Evolutionary conservation across 2,797 vertebrate genomes (phyloP).

Genomic region (Toxotes lorentzi): DNA sequence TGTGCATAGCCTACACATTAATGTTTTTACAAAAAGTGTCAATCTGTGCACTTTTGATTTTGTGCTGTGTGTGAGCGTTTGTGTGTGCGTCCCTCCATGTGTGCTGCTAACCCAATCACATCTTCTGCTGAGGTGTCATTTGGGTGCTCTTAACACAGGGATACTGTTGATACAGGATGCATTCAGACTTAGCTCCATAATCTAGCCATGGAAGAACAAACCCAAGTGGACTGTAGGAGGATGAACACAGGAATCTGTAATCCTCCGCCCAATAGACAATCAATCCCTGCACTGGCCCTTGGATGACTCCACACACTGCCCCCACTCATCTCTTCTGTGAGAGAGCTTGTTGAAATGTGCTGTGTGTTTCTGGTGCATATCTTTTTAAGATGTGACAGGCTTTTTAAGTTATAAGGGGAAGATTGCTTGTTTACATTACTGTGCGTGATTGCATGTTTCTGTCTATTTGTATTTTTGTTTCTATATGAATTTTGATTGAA

Average conservation of each 20-base stretch:
- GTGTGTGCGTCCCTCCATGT: slow-evolving; percentile 14
- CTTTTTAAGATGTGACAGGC: background rate
- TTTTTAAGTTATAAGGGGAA: background rate
- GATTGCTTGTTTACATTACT: background rate
- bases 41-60: slow-evolving; percentile 25
- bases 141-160: slow-evolving; percentile 61
- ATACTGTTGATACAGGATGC: slow-evolving; percentile 69
- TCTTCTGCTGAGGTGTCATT: slow-evolving; percentile 71
- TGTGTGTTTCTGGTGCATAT: slow-evolving; percentile 3
- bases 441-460: background rate
- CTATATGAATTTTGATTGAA: background rate
- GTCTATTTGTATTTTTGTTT: background rate
- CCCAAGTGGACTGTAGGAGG: slow-evolving; percentile 68
- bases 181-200: slow-evolving; percentile 73
- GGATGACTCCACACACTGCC: slow-evolving; percentile 65
- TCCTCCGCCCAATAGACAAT: slow-evolving; percentile 66
- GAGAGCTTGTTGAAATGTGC: slow-evolving; percentile 10
- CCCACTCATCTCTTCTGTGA: slow-evolving; percentile 49
- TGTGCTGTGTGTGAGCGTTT: slow-evolving; percentile 18
- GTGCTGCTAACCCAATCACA: slow-evolving; percentile 48
- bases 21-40: slow-evolving; percentile 22
- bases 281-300: slow-evolving; percentile 68
- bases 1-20: slow-evolving; percentile 6
- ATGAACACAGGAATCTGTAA: slow-evolving; percentile 72
- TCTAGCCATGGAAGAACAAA: slow-evolving; percentile 76